These are phyloP conservation scores for Zaprionus obscuricornis DNA, from an alignment of 2,888 invertebrate genomes.

Conservation along the genomic window DNA sequence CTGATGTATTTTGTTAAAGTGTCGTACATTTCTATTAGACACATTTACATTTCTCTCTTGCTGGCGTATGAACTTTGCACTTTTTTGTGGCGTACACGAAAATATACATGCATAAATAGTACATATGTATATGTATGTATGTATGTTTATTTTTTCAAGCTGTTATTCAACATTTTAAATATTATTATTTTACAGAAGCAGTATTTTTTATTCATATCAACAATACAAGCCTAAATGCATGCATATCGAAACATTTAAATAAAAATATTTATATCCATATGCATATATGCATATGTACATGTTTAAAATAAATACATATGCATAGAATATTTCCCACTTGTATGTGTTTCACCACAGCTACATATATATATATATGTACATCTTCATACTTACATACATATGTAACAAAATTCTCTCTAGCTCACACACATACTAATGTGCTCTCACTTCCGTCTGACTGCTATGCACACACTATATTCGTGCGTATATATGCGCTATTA, in stretches of 20 bases:
- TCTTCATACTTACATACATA: too few relatives aligned
- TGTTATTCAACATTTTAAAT: conserved; percentile 43
- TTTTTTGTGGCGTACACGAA: not conserved
- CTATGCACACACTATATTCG: not conserved
- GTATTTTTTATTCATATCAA: too few relatives aligned
- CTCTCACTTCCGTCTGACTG: conserved; percentile 30
- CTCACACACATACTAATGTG: conserved; percentile 20
- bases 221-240: too few relatives aligned
- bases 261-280: conserved; percentile 16
- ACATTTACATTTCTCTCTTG: too few relatives aligned
- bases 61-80: too few relatives aligned
- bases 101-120: too few relatives aligned
- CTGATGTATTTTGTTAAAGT: too few relatives aligned
- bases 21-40: too few relatives aligned
- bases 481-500: not conserved
- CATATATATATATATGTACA: too few relatives aligned
- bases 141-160: not conserved
- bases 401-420: conserved; percentile 44
- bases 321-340: conserved; percentile 62
- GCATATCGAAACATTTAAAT: conserved; percentile 11
- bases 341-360: conserved; percentile 49
- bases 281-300: not conserved
- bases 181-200: not conserved
- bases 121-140: not conserved
- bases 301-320: too few relatives aligned